A percentile compares a stretch with the other conserved stretches of the same genome.
These are phyloP conservation scores for Fulmarus glacialis DNA, from an alignment of 2,113 vertebrate genomes.

Conservation along the genomic window DNA sequence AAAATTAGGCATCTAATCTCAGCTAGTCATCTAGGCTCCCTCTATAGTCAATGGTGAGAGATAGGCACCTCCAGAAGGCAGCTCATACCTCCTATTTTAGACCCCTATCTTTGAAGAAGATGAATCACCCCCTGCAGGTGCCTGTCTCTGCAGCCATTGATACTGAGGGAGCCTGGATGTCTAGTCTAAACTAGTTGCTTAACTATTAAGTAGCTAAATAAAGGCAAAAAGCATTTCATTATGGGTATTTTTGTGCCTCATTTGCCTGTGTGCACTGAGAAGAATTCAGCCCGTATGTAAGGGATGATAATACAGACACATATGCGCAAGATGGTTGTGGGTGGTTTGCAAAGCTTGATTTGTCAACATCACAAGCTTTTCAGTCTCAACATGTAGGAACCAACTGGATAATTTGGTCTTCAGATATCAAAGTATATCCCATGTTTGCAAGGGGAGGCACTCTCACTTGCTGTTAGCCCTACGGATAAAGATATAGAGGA, in stretches of 20 bases:
- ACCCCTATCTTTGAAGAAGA: slow-evolving; percentile 53
- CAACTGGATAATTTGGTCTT: neutral
- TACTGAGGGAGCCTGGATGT: slow-evolving; percentile 33
- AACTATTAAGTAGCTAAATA: neutral
- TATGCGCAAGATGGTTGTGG: neutral
- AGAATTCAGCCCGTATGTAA: neutral
- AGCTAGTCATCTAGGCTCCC: slow-evolving; percentile 68
- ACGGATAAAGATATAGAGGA: neutral
- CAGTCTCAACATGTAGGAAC: neutral
- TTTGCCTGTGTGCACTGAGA: neutral
- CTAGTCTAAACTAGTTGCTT: slow-evolving; percentile 17
- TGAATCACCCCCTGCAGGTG: slow-evolving; percentile 62
- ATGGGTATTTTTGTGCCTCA: neutral
- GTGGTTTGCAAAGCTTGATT: slow-evolving; percentile 6
- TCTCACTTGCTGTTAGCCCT: neutral
- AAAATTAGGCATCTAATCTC: slow-evolving; percentile 65
- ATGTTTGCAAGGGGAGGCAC: neutral
- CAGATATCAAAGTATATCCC: neutral
- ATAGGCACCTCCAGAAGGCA: slow-evolving; percentile 49
- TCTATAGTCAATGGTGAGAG: slow-evolving; percentile 25
- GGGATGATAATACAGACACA: neutral
- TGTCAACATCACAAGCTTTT: neutral
- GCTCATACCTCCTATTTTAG: neutral
- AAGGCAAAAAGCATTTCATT: neutral
- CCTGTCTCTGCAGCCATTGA: neutral